Conservation (phyloP, 23 tunicate genomes). For the Phallusia fumigata region DNA sequence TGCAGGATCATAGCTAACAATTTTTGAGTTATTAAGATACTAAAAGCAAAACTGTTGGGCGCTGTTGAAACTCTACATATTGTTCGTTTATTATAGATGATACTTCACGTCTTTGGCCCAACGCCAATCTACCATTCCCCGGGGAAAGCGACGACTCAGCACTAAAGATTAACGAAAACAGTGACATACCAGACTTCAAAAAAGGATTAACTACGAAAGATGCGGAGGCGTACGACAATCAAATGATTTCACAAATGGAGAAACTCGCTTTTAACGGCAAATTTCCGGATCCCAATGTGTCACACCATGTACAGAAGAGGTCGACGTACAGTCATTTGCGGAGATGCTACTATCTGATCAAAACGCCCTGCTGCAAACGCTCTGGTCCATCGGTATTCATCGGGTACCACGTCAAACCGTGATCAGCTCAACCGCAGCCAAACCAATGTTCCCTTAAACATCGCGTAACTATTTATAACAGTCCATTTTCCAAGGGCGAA, state of each 20-base stretch:
- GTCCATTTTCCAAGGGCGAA: neutral
- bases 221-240: neutral
- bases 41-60: too few relatives aligned
- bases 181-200: too few relatives aligned
- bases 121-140: too few relatives aligned
- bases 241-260: slow-evolving; percentile 7
- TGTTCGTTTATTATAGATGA: too few relatives aligned
- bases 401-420: neutral
- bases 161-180: too few relatives aligned
- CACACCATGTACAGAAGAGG: slow-evolving; percentile 5
- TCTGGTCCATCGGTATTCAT: neutral
- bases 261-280: neutral
- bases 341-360: neutral
- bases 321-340: neutral
- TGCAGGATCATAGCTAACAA: too few relatives aligned
- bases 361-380: neutral
- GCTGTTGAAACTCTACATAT: too few relatives aligned
- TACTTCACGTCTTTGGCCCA: too few relatives aligned
- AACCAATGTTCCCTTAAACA: neutral
- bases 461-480: slow-evolving; percentile 3
- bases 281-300: neutral
- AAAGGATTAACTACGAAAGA: too few relatives aligned
- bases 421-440: neutral
- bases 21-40: too few relatives aligned
- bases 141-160: too few relatives aligned